Percentiles rank a stretch among this genome's conserved stretches.
These are phyloP conservation scores for Tupiocoris notatus DNA, from an alignment of 2,888 invertebrate genomes.

Conservation along the genomic window DNA sequence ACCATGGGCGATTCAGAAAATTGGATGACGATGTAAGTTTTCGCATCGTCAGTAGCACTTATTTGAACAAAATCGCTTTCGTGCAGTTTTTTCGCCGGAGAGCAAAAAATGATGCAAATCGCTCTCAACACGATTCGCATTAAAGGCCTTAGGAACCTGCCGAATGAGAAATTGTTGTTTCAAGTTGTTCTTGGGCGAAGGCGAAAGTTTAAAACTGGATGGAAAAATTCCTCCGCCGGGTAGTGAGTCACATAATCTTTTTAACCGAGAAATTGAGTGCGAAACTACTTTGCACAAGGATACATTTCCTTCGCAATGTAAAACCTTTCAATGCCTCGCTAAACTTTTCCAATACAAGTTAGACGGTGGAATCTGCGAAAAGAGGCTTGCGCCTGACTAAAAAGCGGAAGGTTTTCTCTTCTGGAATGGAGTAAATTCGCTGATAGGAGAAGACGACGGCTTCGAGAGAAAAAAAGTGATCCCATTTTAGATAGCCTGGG, in stretches of 20 bases:
- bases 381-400: background rate
- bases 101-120: no score
- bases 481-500: background rate
- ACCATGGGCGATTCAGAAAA: no score
- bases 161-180: no score
- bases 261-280: background rate
- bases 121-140: no score
- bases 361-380: background rate
- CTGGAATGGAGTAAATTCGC: background rate
- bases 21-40: no score
- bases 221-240: background rate
- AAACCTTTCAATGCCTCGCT: constrained; percentile 15
- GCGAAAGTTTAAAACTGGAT: background rate
- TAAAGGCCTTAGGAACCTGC: no score
- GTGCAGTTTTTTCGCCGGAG: no score
- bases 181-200: no score
- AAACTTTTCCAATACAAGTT: constrained; percentile 30
- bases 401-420: background rate
- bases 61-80: no score
- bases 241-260: background rate
- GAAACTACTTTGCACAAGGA: background rate
- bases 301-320: constrained; percentile 9
- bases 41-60: no score
- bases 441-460: background rate
- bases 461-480: background rate